These are phyloP conservation scores for Ophonus ardosiacus DNA, from an alignment of 2,888 invertebrate genomes.

Conservation along the genomic window DNA sequence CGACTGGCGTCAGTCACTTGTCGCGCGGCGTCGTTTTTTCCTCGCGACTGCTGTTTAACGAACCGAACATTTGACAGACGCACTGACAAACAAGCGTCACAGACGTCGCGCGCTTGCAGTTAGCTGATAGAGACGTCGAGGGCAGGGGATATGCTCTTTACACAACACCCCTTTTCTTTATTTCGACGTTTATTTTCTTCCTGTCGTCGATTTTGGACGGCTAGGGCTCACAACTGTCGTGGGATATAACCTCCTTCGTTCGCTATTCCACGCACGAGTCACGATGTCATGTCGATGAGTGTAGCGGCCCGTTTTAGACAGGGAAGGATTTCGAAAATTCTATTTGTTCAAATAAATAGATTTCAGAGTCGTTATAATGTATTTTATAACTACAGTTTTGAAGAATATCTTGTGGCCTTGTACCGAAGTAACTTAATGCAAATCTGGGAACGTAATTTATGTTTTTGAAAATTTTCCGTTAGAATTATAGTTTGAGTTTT, in stretches of 20 bases:
- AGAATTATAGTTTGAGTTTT: no score
- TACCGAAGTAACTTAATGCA: no score
- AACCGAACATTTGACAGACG: slow-evolving; percentile 72
- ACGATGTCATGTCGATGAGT: slow-evolving; percentile 50
- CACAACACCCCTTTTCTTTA: slow-evolving; percentile 66
- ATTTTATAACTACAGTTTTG: no score
- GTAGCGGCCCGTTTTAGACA: neutral
- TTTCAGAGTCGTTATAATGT: neutral
- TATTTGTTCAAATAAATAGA: neutral
- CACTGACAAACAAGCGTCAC: slow-evolving; percentile 67
- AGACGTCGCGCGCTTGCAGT: slow-evolving; percentile 2
- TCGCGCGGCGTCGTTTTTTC: slow-evolving; percentile 22
- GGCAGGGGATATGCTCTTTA: slow-evolving; percentile 69
- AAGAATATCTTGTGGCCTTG: no score
- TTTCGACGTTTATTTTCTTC: slow-evolving; percentile 69
- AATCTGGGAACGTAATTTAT: no score
- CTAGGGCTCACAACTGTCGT: slow-evolving; percentile 56
- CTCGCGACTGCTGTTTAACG: slow-evolving; percentile 71
- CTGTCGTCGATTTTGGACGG: slow-evolving; percentile 62
- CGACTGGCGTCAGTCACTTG: slow-evolving; percentile 35
- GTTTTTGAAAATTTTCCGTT: no score
- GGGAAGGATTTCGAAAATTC: neutral
- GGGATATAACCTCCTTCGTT: slow-evolving; percentile 42
- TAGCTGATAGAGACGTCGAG: slow-evolving; percentile 52
- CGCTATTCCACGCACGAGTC: slow-evolving; percentile 60